Evolutionary conservation across 2,113 vertebrate genomes (phyloP).

Genomic region (Gadus macrocephalus): DNA sequence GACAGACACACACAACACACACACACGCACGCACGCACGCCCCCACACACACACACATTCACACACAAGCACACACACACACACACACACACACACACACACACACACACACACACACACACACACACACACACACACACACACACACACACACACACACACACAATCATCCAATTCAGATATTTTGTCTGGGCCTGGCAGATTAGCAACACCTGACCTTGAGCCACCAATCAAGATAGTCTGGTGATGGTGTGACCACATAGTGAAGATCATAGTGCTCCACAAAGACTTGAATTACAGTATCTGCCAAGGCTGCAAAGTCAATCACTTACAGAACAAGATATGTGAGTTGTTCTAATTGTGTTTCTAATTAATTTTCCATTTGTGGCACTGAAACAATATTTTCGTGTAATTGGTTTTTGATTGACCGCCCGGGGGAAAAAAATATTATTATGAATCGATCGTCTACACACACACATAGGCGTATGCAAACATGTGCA

Average conservation of each 20-base stretch:
- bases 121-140: too few species aligned
- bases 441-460: slow-evolving; percentile 5
- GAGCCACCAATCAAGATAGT: slow-evolving; percentile 37
- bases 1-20: neutral
- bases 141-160: slow-evolving; percentile 3
- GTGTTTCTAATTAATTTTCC: slow-evolving; percentile 22
- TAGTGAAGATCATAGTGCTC: slow-evolving; percentile 27
- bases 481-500: too few species aligned
- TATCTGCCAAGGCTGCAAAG: too few species aligned
- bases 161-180: neutral
- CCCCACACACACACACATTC: too few species aligned
- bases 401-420: neutral
- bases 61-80: too few species aligned
- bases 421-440: neutral
- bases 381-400: slow-evolving; percentile 4
- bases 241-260: slow-evolving; percentile 27
- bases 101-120: neutral
- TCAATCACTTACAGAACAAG: slow-evolving; percentile 10
- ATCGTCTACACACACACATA: neutral
- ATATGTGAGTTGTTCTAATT: slow-evolving; percentile 22
- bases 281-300: slow-evolving; percentile 8
- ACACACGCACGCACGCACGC: neutral
- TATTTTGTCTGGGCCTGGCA: slow-evolving; percentile 19
- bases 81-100: neutral
- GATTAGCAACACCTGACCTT: slow-evolving; percentile 48